These are phyloP conservation scores for Lypha dubia DNA, from an alignment of 2,888 invertebrate genomes.

Conservation along the genomic window DNA sequence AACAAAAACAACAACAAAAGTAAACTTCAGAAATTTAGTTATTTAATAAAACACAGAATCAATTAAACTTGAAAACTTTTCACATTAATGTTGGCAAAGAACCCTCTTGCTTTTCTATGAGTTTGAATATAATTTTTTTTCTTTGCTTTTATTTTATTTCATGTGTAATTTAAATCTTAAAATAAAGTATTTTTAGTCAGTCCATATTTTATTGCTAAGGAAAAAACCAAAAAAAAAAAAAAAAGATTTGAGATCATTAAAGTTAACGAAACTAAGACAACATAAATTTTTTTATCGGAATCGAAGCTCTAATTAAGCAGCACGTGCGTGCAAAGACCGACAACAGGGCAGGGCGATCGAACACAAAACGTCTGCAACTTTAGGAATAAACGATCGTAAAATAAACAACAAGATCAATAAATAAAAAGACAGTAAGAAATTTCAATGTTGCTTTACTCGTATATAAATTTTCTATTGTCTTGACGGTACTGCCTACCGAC, in stretches of 20 bases:
- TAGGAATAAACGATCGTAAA: too few species aligned
- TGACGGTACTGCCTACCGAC: too few species aligned
- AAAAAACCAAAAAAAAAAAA: not conserved
- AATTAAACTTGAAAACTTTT: slow-evolving; percentile 17
- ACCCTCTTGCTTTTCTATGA: slow-evolving; percentile 40
- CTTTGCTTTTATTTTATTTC: too few species aligned
- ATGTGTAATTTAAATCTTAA: too few species aligned
- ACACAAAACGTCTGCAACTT: not conserved
- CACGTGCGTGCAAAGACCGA: not conserved
- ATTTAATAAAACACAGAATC: slow-evolving; percentile 3
- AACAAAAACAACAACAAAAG: too few species aligned
- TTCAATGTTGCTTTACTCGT: too few species aligned
- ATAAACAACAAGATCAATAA: too few species aligned
- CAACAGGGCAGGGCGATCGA: not conserved
- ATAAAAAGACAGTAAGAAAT: too few species aligned
- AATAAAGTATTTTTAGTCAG: too few species aligned
- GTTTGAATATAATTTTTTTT: slow-evolving; percentile 3
- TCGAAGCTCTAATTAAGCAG: not conserved
- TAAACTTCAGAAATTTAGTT: slow-evolving; percentile 6
- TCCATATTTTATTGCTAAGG: too few species aligned
- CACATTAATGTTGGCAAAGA: slow-evolving; percentile 3
- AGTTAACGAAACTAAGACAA: not conserved
- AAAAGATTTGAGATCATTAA: slow-evolving; percentile 17
- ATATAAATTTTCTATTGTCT: too few species aligned
- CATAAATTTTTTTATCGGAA: not conserved